Base-by-base conservation (phyloP, 2,888 invertebrate species). In the Athalia cordata region DNA sequence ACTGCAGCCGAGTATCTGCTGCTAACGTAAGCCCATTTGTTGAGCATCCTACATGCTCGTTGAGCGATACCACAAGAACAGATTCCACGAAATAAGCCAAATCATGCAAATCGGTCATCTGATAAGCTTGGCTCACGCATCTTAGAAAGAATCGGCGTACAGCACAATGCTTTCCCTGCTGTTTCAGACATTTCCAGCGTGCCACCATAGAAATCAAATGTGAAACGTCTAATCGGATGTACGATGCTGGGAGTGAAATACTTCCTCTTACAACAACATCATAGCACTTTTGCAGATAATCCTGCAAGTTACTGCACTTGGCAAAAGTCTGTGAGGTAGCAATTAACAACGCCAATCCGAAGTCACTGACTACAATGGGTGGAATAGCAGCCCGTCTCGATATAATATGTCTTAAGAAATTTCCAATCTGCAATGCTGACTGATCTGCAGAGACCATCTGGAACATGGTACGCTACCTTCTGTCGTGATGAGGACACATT, bases 381-480 rank as follows among this genome's bases (percentile, higher is more conserved):
- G 77, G 77, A 65, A 77, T 77, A 3, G 66, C 45, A 4, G 62
- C 65, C 5, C 59, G 45, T 9, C 55, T n/a, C 3, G 66, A 55
- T 5, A 66, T 9, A 2, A 77, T 65, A 5, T 65, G 57, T 1
- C 77, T 29, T 3, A 55, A n/a, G 8, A 66, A 77, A n/a, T 65
- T 77, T 5, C 65, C 66, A 15, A 77, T 77, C 9, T 77, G 65
- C 4, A 77, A 9, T 11, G 65, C 77, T 5, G 65, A 59, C 15
- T 77, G 77, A 43, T 77, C 66, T 2, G 72, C 61, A 4, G 74
- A 74, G 0, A 81, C 65, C 78, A 78, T 79, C 15, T 81, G 81
- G 9, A 80, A 79, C 0, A 50, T n/a, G 79, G 78, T 1, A 79
- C 61, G 57, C 79, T 81, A 4, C 79, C 78, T 55, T 79, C 78